A percentile compares a stretch with the other conserved stretches of the same genome.
Evolutionary conservation across 1,140 invertebrate genomes (phyloP).

Genomic region (Plectrocnemia conspersa): DNA sequence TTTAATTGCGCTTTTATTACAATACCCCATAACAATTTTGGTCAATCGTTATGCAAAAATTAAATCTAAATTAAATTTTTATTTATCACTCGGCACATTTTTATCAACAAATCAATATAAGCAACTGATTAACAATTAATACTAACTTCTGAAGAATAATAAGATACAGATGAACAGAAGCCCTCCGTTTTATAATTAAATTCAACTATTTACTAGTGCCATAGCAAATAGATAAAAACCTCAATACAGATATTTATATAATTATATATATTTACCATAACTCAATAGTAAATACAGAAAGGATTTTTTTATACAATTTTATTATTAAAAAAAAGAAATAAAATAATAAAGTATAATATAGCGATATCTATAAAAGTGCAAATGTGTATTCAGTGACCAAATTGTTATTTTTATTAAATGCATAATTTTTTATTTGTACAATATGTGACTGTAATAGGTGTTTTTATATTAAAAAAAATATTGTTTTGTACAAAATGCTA

Average conservation of each 20-base stretch:
- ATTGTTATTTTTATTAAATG: conserved; percentile 23
- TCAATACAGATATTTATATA: conserved; percentile 32
- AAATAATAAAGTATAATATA: conserved; percentile 28
- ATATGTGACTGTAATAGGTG: conserved; percentile 23
- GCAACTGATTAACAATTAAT: too few relatives aligned
- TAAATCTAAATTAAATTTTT: too few relatives aligned
- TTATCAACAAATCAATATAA: too few relatives aligned
- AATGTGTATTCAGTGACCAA: conserved; percentile 24
- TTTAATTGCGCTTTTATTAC: too few relatives aligned
- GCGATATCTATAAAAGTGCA: too few relatives aligned
- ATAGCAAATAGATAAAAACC: conserved; percentile 29
- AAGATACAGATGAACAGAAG: conserved; percentile 2
- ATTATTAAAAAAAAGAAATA: too few relatives aligned
- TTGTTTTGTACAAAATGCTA: conserved; percentile 32
- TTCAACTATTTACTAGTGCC: conserved; percentile 33
- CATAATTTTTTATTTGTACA: conserved; percentile 16
- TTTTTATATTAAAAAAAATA: conserved; percentile 18
- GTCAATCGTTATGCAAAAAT: too few relatives aligned
- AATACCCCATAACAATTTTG: too few relatives aligned
- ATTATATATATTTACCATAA: conserved; percentile 29
- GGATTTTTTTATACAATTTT: conserved; percentile 35
- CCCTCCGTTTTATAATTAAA: conserved; percentile 18
- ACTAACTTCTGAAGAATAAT: too few relatives aligned
- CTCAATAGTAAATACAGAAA: conserved; percentile 29
- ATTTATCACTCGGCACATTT: too few relatives aligned